Base-by-base conservation (phyloP, 2,888 invertebrate genomes). In the Pammene aurita region DNA sequence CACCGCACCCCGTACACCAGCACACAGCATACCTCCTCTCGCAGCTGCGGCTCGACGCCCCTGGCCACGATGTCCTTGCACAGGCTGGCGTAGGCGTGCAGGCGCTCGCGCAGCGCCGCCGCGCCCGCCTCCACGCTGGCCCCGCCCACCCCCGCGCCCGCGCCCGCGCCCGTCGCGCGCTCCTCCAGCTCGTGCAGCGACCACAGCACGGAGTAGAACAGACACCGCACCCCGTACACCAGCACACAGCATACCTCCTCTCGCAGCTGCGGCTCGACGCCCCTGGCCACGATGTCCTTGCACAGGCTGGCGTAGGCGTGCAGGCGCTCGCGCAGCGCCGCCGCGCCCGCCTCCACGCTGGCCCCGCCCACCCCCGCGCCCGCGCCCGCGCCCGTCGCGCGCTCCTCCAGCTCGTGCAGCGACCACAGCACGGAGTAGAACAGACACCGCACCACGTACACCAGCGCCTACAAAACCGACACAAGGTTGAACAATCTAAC, bases 391-490 rank as follows among this genome's bases (percentile, higher is more conserved):
- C 88, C 77, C 96, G 94, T 41, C 94, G 93, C 58, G 56, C 95
- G 93, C 78, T 96, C 95, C 89, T 98, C 97, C 63, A 98, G 88
- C 78, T 96, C 95, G 84, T 96, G 94, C 75, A 98, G 94, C 73
- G 97, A 96, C 98, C 98, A 99, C 80, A 97, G 93, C 72, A 98
- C 93, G 38, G 96, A 95, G 88, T 96, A 96, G 86, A 96, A 97
- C 78, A 98, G 97, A 42, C 97, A 95, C 74, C 96, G 96, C 77
- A 92, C 84, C 83, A 86, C 89, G 87, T 87, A 91, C 82, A 91
- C 90, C 78, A 90, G 80, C 77, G 91, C 90, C 89, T 88, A 80
- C 13, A 5, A 9, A 41, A 16, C 11, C 7, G 13, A 5, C 26
- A 13, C 26, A 13, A 5, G 13, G 7, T 18, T 50, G 18, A 26